Conservation (phyloP, 2,888 invertebrate species). For the Neuroscelio doddi region DNA sequence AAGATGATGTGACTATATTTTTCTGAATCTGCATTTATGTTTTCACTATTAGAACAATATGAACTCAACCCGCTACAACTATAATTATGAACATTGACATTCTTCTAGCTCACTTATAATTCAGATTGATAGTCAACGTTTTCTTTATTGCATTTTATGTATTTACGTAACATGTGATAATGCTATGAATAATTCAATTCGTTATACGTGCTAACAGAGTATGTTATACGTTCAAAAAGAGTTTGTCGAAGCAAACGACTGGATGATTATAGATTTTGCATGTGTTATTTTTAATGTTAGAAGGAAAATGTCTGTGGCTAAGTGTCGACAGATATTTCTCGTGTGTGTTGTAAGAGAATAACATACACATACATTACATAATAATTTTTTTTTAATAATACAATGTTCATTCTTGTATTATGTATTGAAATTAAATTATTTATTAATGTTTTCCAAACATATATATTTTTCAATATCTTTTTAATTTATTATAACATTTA, state of each 20-base stretch:
- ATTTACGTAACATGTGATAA: conserved; percentile 46
- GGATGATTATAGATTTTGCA: conserved; percentile 27
- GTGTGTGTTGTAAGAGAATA: not conserved
- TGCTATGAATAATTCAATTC: conserved; percentile 43
- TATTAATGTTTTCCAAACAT: no score
- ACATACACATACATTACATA: no score
- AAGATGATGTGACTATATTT: conserved; percentile 15
- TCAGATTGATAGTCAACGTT: conserved; percentile 42
- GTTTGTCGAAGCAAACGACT: conserved; percentile 28
- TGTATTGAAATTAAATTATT: no score
- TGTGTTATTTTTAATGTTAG: conserved; percentile 6
- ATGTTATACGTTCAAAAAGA: conserved; percentile 13
- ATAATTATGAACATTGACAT: conserved; percentile 35
- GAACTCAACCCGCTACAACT: conserved; percentile 12
- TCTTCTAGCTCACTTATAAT: conserved; percentile 34
- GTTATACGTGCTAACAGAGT: conserved; percentile 6
- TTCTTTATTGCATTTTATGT: conserved; percentile 37
- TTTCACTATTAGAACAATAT: conserved; percentile 19
- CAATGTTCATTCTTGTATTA: no score
- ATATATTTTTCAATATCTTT: no score
- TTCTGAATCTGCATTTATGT: conserved; percentile 14
- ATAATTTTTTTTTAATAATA: no score
- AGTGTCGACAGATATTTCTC: not conserved
- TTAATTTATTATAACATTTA: no score
- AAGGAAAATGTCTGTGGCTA: conserved; percentile 6